Percentiles rank a stretch among this genome's conserved stretches.
Evolutionary conservation across 2,797 vertebrate species (phyloP).

Genomic region (Yasuhikotakia modesta): DNA sequence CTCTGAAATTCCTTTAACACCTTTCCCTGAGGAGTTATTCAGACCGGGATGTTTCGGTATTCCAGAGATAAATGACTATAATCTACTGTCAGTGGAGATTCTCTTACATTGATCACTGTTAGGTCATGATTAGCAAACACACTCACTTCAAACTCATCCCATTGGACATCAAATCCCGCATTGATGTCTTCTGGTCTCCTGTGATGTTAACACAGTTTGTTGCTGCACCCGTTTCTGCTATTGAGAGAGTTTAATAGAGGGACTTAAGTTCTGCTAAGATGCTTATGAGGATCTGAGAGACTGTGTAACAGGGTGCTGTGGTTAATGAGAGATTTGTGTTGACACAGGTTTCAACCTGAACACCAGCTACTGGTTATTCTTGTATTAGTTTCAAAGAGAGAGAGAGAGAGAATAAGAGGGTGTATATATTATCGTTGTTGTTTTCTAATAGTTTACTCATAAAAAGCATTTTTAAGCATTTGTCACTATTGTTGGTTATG

Average conservation of each 20-base stretch:
- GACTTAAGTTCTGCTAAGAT: slow-evolving; percentile 34
- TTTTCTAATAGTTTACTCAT: no score
- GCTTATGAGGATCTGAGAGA: slow-evolving; percentile 31
- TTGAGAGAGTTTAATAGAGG: slow-evolving; percentile 1
- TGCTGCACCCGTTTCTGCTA: neutral
- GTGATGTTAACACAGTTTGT: slow-evolving; percentile 14
- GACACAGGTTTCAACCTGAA: slow-evolving; percentile 31
- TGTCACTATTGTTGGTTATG: neutral
- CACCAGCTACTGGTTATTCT: slow-evolving; percentile 22
- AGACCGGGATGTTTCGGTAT: neutral
- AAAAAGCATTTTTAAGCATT: no score
- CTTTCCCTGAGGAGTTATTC: slow-evolving; percentile 3
- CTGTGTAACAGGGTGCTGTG: slow-evolving; percentile 18
- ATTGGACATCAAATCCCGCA: neutral
- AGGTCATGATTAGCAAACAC: neutral
- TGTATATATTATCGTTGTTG: no score
- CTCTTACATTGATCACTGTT: neutral
- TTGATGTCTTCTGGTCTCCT: slow-evolving; percentile 13
- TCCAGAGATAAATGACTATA: slow-evolving; percentile 3
- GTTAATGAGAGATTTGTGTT: slow-evolving; percentile 43
- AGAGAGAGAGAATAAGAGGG: no score
- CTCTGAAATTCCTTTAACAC: no score
- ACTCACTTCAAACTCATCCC: neutral
- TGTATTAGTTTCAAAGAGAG: slow-evolving; percentile 20
- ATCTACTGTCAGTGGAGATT: neutral